Evolutionary conservation across 30 jellyfish, hydroid and myxozoan genomes (phyloP).

Genomic region (Pelagia noctiluca): DNA sequence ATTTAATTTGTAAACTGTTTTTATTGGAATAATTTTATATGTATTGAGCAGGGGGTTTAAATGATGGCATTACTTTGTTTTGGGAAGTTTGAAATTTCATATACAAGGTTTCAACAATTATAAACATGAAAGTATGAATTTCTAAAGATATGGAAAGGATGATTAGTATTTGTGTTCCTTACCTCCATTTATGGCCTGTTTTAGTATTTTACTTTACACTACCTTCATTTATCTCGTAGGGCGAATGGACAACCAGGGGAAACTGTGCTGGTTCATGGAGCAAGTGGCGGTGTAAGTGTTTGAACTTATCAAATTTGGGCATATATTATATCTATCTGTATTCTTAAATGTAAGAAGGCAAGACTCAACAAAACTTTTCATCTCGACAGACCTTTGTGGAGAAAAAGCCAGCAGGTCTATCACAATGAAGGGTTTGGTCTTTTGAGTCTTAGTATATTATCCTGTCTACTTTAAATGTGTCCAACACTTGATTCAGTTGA

Average conservation of each 20-base stretch:
- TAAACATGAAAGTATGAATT: no score
- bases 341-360: neutral
- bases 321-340: neutral
- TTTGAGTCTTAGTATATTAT: neutral
- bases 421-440: neutral
- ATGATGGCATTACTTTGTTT: no score
- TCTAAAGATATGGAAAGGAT: neutral
- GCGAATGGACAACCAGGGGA: slow-evolving; percentile 67
- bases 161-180: neutral
- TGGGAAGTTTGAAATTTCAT: neutral
- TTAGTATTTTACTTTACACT: neutral
- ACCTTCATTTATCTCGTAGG: slow-evolving; percentile 27
- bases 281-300: slow-evolving; percentile 93
- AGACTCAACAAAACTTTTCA: neutral
- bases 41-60: no score
- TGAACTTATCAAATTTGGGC: neutral
- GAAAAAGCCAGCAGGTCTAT: neutral
- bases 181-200: neutral
- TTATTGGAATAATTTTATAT: no score
- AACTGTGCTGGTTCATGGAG: slow-evolving; percentile 90
- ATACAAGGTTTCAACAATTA: neutral
- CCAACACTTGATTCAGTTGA: neutral
- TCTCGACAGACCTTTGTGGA: neutral
- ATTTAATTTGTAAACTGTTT: no score
- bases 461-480: neutral